These are phyloP conservation scores for Unio delphinus DNA, from an alignment of 2,888 invertebrate species.

Conservation along the genomic window DNA sequence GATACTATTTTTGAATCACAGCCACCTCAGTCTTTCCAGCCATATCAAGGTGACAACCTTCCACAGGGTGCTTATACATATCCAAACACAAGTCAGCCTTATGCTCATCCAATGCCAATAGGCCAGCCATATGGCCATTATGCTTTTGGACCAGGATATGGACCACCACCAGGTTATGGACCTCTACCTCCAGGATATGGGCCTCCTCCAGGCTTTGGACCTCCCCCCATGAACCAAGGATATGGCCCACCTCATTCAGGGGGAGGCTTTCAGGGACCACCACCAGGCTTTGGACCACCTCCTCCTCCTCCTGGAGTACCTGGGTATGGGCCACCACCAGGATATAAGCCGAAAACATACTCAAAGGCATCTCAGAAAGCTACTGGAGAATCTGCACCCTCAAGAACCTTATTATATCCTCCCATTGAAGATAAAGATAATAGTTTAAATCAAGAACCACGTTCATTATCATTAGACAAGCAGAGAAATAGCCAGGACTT, in stretches of 20 bases:
- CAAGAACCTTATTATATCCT: too few relatives aligned
- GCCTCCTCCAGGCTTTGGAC: background rate
- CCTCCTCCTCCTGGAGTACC: slow-evolving; percentile 7
- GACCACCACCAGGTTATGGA: slow-evolving; percentile 5
- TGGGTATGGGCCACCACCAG: slow-evolving; percentile 13
- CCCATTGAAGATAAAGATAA: too few relatives aligned
- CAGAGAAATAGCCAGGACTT: slow-evolving; percentile 5
- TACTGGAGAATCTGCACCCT: too few relatives aligned
- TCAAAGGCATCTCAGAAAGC: too few relatives aligned
- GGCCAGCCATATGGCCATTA: slow-evolving; percentile 1
- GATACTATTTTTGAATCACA: too few relatives aligned
- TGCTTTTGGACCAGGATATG: slow-evolving; percentile 1
- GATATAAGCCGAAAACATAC: background rate
- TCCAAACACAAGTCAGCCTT: slow-evolving; percentile 1
- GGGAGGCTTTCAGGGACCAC: slow-evolving; percentile 1
- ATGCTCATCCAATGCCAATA: background rate
- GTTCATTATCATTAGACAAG: too few relatives aligned
- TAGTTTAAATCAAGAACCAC: too few relatives aligned
- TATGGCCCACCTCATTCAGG: slow-evolving; percentile 3
- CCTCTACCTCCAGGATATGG: slow-evolving; percentile 5
- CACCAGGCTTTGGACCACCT: background rate
- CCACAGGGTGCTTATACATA: background rate
- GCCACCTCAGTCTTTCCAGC: too few relatives aligned
- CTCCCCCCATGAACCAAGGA: background rate
- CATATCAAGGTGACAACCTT: too few relatives aligned